A percentile compares a stretch with the other conserved stretches of the same genome.
phyloP scores from a whole-genome alignment of 2,797 vertebrate genomes.

The Malurus splendens region DNA sequence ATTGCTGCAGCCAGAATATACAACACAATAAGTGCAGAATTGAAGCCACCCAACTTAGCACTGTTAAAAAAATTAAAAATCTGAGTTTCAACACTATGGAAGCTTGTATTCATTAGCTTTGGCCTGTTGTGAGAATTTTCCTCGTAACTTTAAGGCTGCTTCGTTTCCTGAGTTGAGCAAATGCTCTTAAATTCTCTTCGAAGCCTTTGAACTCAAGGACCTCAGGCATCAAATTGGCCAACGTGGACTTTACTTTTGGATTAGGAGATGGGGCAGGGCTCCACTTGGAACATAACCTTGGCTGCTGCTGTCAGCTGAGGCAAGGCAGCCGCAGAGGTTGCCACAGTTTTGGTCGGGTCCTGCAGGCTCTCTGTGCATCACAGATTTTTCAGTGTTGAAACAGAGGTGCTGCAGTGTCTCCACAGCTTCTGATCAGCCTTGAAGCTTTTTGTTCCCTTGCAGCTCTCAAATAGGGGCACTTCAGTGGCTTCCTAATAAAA shows the following conservation, averaged over 20 bases:
- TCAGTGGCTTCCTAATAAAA: neutral
- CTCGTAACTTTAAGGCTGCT: neutral
- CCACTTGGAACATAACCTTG: neutral
- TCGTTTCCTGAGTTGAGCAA: neutral
- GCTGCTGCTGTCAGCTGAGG: neutral
- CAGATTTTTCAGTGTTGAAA: neutral
- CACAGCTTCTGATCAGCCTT: neutral
- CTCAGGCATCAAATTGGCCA: neutral
- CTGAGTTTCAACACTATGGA: neutral
- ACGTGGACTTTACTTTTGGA: neutral
- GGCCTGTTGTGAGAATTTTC: neutral
- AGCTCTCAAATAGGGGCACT: neutral
- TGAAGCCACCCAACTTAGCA: neutral
- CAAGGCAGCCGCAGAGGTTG: neutral
- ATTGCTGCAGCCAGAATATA: neutral
- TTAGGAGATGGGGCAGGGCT: neutral
- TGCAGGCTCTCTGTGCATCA: conserved; percentile 37
- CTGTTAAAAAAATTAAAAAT: neutral
- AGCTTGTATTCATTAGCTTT: neutral
- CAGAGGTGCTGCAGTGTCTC: neutral
- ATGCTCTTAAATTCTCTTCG: neutral
- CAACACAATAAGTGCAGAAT: neutral
- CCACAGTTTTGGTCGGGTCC: neutral
- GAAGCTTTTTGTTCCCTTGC: neutral
- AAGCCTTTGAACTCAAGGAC: neutral